These are phyloP conservation scores for Sinocyclocheilus anshuiensis DNA, from an alignment of 2,113 vertebrate species.

Conservation along the genomic window DNA sequence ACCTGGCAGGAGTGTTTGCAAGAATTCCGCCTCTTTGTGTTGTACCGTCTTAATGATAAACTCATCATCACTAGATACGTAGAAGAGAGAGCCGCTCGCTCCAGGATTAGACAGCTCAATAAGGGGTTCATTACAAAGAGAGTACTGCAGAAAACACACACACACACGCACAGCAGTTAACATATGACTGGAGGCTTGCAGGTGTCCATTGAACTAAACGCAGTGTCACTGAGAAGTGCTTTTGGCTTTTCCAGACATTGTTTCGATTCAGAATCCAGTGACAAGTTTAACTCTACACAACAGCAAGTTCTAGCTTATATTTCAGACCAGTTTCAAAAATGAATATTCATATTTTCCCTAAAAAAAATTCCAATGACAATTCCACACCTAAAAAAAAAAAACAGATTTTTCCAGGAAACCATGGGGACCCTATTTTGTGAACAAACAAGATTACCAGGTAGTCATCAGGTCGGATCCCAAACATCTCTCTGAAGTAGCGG, in stretches of 20 bases:
- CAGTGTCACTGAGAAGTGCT: background rate
- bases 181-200: constrained; percentile 16
- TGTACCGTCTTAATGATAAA: constrained; percentile 97
- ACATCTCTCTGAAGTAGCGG: constrained; percentile 95
- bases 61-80: constrained; percentile 90
- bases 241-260: background rate
- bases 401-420: too few relatives aligned
- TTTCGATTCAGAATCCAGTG: background rate
- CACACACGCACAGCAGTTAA: background rate
- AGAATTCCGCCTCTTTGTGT: constrained; percentile 95
- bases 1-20: constrained; percentile 93
- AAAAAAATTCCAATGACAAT: too few relatives aligned
- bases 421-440: too few relatives aligned
- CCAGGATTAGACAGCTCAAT: constrained; percentile 92
- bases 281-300: background rate
- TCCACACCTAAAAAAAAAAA: too few relatives aligned
- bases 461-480: constrained; percentile 91
- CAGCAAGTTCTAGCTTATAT: background rate
- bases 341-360: background rate
- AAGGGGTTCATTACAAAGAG: constrained; percentile 86
- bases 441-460: constrained; percentile 82
- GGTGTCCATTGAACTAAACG: constrained; percentile 1
- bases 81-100: constrained; percentile 94
- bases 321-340: background rate
- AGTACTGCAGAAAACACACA: constrained; percentile 76